phyloP scores from a whole-genome alignment of 2,888 invertebrate species.

The Acleris sparsana region DNA sequence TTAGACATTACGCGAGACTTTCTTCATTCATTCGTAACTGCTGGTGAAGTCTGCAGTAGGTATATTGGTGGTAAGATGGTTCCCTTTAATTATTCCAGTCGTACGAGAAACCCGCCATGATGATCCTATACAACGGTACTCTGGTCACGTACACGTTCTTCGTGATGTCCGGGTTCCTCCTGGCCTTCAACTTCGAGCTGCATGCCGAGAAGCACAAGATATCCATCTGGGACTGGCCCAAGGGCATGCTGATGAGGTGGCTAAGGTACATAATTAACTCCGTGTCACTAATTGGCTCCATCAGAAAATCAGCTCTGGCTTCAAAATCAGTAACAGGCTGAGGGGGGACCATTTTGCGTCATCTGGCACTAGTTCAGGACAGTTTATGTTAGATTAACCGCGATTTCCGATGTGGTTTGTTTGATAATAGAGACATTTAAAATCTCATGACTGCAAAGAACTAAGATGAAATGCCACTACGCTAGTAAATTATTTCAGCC shows the following conservation, averaged over 20 bases:
- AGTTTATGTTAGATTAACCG: too few relatives aligned
- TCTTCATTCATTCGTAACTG: background rate
- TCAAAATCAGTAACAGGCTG: background rate
- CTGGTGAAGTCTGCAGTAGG: too few relatives aligned
- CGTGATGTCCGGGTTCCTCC: slow-evolving; percentile 71
- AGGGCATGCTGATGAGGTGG: slow-evolving; percentile 66
- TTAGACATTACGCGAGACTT: background rate
- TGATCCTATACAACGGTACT: slow-evolving; percentile 68
- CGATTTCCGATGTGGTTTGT: too few relatives aligned
- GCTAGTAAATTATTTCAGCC: too few relatives aligned
- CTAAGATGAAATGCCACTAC: too few relatives aligned
- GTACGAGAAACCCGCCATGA: slow-evolving; percentile 66
- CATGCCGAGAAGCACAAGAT: slow-evolving; percentile 56
- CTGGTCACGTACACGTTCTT: slow-evolving; percentile 72
- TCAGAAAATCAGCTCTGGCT: background rate
- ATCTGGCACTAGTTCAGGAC: too few relatives aligned
- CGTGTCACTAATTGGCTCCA: background rate
- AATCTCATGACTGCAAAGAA: too few relatives aligned
- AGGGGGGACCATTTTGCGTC: too few relatives aligned
- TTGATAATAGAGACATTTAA: too few relatives aligned
- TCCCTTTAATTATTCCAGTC: slow-evolving; percentile 51
- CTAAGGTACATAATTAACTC: slow-evolving; percentile 54
- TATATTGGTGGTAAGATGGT: too few relatives aligned
- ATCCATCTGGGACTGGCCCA: slow-evolving; percentile 59
- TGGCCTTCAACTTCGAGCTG: slow-evolving; percentile 69